Evolutionary conservation across 2,797 vertebrate species (phyloP).

Genomic region (Denticeps clupeoides): DNA sequence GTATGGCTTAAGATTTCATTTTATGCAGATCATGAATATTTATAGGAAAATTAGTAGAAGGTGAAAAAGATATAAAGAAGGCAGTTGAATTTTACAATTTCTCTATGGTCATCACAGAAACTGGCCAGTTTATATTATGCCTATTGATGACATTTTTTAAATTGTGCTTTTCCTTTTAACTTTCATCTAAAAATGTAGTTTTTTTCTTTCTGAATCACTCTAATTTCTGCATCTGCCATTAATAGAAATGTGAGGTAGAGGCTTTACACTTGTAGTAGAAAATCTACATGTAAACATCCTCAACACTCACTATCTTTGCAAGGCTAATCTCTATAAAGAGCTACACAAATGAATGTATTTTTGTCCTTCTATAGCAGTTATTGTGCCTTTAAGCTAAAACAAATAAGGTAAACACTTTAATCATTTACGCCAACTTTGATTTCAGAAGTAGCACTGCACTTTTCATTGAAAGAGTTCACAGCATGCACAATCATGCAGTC

Average conservation of each 20-base stretch:
- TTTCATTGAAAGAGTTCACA: too few species aligned
- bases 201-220: slow-evolving; percentile 11
- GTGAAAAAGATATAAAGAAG: slow-evolving; percentile 32
- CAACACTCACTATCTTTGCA: background rate
- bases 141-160: slow-evolving; percentile 13
- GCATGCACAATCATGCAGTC: too few species aligned
- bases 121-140: background rate
- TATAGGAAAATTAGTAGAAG: slow-evolving; percentile 30
- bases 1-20: slow-evolving; percentile 14
- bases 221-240: background rate
- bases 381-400: too few species aligned
- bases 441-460: too few species aligned
- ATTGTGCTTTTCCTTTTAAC: slow-evolving; percentile 44
- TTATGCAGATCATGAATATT: slow-evolving; percentile 3
- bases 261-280: background rate
- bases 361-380: too few species aligned
- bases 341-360: too few species aligned
- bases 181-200: slow-evolving; percentile 15
- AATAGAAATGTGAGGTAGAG: background rate
- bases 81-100: background rate
- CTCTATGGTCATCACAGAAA: background rate
- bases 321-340: too few species aligned
- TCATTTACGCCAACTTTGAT: too few species aligned
- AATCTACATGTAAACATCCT: background rate
- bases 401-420: too few species aligned